Base-by-base conservation (phyloP, 2,888 invertebrate genomes). In the Sinhomidia bicolor region DNA sequence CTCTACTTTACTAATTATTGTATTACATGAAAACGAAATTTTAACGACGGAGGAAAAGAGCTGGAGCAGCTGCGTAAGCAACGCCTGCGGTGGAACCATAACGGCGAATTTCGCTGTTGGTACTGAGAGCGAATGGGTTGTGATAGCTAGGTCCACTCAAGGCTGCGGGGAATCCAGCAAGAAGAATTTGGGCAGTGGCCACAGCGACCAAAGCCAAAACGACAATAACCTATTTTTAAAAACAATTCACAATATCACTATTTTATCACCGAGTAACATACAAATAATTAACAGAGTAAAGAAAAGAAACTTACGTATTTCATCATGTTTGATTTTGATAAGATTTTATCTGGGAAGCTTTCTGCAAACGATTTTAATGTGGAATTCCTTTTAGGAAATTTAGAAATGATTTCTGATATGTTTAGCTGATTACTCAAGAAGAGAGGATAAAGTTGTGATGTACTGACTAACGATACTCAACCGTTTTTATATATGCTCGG, bases 181-280 rank as follows among this genome's bases (percentile, higher is more conserved):
- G 65, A 41, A 86, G 62, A 12, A 86, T 12, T 29, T 86, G 86
- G 51, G 71, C 41, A 14, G 71, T 71, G 4, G 86, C 81, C 12
- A 79, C 54, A 20, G 85, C 79, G 3, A 85, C 85, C 23, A 85
- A 23, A n/a, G 79, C 85, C 85, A 85, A 79, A 51, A 85, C 65
- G 32, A 85, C n/a, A 62, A 51, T 14, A 32, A 85, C 57, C 85
- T 85, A 54, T 23, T 26, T 47, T 26, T 10, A 26, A 26, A 7
- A 57, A 17, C 2, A 57, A 17, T 57, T 17, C 2, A 47, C 14
- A 47, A 5, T 47, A 2, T 12, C 6, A 47, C 12, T 17, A 17
- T 20, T 20, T 6, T 6, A 57, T 57, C 17, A 57, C 57, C 17
- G 20, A 17, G 2, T 10, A 3, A 36, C 12, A 41, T n/a, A 20